Evolutionary conservation across 2,888 invertebrate species (phyloP), one percentile per base, ranked within the genome.

Genomic region (Parnassius apollo): DNA sequence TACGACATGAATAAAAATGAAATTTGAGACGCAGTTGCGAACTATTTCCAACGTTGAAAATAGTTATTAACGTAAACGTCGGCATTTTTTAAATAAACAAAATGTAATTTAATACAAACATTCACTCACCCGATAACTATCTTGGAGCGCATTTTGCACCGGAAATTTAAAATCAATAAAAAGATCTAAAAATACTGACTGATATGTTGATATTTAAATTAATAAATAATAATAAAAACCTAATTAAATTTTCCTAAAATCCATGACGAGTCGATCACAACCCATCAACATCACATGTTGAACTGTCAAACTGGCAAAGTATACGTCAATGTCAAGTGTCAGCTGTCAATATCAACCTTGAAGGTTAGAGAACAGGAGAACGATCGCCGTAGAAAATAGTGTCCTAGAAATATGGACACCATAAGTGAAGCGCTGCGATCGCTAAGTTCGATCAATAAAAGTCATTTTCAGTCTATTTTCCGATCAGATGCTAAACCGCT

Each of bases 71-170:
- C n/a, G 25, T 49, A 9, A 56, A 44, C 61, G 61, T 54, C 50
- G 49, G 61, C 50, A 55, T 57, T 68, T 61, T 35, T 65, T 52
- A 55, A 54, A 11, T 46, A 62, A 42, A 35, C 56, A 55, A 25
- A 62, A 62, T 12, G n/a, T 50, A 46, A 54, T 59, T 42, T 22
- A 61, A 54, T 52, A 9, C 2, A 35, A 12, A 58, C 22, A 22
- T 56, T 56, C 49, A 67, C 73, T 70, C 59, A 73, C 73, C 70
- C 66, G 57, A 74, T 69, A 35, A 71, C 58, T 44, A 69, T 55
- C 50, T 65, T 71, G 45, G 72, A 66, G 8, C 67, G 68, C 71
- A 71, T 71, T 59, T 56, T 70, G 55, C 49, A 25, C 18, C 9
- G 9, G 18, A 18, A 53, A 46, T 42, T n/a, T 45, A n/a, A 50